Base-by-base conservation (phyloP, 2,888 invertebrate species). In the Listrodromus nycthemerus region DNA sequence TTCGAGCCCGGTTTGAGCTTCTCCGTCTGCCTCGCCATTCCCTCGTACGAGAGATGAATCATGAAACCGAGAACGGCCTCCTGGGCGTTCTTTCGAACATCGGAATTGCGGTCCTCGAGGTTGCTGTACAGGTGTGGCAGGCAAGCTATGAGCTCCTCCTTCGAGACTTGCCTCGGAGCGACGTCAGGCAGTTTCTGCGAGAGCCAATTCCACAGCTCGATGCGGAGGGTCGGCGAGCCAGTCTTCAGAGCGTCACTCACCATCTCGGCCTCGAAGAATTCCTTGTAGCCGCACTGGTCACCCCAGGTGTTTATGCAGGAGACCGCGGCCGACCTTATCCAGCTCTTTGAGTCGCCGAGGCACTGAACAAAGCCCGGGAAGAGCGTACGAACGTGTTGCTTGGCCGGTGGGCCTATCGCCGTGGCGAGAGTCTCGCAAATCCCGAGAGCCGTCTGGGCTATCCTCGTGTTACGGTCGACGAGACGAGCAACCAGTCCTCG, bases 31-130 rank as follows among this genome's bases (percentile, higher is more conserved):
- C 96, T 96, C 78, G 95, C 94, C 96, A 98, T 97, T 10, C 95
- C 89, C 71, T 97, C 97, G 90, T 96, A 98, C 0, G 98, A 97
- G 7, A 98, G 94, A 92, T 98, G 98, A 86, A 98, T 96, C 98
- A 99, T 99, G 89, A 98, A 96, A 2, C 98, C 98, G 61, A 98
- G 94, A 50, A 98, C 96, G 58, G 98, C 97, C 91, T 98, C 98
- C 76, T 96, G 96, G 1, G 98, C 97, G 90, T 97, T 97, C 92
- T 98, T 98, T 13, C 99, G 95, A 4, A 99, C 98, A 87, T 98
- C 98, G 0, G 96, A 97, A 91, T 97, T 98, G 77, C 99, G 95
- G 94, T 99, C 99, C 92, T 98, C 98, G 81, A 99, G 93, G 90
- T 98, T 97, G 50, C 95, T 95, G 93, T 96, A 98, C 75, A 99